phyloP scores from a whole-genome alignment of 2,888 invertebrate species.

The Gari tellinella region DNA sequence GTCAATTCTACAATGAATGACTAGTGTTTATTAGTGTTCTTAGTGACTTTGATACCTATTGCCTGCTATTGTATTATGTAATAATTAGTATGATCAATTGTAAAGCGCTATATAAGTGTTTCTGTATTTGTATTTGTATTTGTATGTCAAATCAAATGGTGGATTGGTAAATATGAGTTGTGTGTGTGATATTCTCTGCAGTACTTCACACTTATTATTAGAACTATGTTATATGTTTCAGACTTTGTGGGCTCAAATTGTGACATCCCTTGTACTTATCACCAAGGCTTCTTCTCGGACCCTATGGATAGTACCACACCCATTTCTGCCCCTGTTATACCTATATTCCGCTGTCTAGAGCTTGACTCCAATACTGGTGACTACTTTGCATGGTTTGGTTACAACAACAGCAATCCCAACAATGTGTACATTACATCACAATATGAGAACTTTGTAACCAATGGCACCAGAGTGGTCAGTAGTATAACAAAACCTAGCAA shows the following conservation, averaged over 20 bases:
- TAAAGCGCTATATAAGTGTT: too few relatives aligned
- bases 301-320: slow-evolving; percentile 50
- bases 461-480: background rate
- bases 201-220: too few relatives aligned
- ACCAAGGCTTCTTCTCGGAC: slow-evolving; percentile 68
- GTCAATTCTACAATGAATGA: too few relatives aligned
- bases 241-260: slow-evolving; percentile 74
- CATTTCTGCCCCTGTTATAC: slow-evolving; percentile 40
- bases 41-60: too few relatives aligned
- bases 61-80: too few relatives aligned
- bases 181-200: too few relatives aligned
- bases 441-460: slow-evolving; percentile 57
- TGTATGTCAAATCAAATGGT: too few relatives aligned
- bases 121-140: too few relatives aligned
- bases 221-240: slow-evolving; percentile 19
- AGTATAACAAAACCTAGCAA: slow-evolving; percentile 42
- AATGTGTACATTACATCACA: slow-evolving; percentile 66
- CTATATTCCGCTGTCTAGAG: slow-evolving; percentile 63
- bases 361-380: slow-evolving; percentile 7
- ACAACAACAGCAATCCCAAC: slow-evolving; percentile 67
- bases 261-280: slow-evolving; percentile 65
- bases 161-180: too few relatives aligned
- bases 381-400: slow-evolving; percentile 73
- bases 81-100: too few relatives aligned
- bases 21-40: too few relatives aligned